phyloP scores from a whole-genome alignment of 2,888 invertebrate species.

The Trichopoda pennipes region DNA sequence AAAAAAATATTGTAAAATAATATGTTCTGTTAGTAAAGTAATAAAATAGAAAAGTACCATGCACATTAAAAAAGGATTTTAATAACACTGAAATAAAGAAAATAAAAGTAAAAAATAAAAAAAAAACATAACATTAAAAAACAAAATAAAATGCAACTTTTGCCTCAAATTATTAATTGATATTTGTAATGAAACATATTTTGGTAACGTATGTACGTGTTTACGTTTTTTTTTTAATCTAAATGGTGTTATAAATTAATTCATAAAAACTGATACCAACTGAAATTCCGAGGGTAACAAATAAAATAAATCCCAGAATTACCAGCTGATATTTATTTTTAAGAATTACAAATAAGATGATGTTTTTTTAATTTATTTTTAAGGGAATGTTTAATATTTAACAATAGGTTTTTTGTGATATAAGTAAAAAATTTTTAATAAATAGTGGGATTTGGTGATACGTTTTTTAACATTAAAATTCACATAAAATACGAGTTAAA shows the following conservation, averaged over 20 bases:
- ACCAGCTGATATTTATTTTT: conserved; percentile 98
- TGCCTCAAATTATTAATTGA: conserved; percentile 27
- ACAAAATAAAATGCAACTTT: conserved; percentile 61
- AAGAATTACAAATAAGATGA: conserved; percentile 75
- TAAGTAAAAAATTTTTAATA: conserved; percentile 20
- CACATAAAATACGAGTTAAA: neutral
- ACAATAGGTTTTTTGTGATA: conserved; percentile 18
- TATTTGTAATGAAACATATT: conserved; percentile 43
- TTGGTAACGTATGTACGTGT: conserved; percentile 35
- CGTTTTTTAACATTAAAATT: neutral
- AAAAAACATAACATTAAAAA: conserved; percentile 42
- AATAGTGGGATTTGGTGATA: conserved; percentile 13
- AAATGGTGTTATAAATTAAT: conserved; percentile 75
- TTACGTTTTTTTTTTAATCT: conserved; percentile 44
- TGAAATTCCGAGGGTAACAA: conserved; percentile 89
- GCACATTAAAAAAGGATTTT: conserved; percentile 5
- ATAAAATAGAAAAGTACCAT: conserved; percentile 19
- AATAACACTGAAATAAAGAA: neutral
- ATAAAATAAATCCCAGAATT: conserved; percentile 91
- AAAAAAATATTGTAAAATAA: no score
- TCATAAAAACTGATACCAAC: conserved; percentile 87
- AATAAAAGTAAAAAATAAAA: neutral
- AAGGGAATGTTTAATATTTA: conserved; percentile 3
- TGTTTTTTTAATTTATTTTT: conserved; percentile 22
- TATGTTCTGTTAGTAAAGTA: neutral